Conservation (phyloP, 2,888 invertebrate genomes). For the Tubulanus polymorphus region DNA sequence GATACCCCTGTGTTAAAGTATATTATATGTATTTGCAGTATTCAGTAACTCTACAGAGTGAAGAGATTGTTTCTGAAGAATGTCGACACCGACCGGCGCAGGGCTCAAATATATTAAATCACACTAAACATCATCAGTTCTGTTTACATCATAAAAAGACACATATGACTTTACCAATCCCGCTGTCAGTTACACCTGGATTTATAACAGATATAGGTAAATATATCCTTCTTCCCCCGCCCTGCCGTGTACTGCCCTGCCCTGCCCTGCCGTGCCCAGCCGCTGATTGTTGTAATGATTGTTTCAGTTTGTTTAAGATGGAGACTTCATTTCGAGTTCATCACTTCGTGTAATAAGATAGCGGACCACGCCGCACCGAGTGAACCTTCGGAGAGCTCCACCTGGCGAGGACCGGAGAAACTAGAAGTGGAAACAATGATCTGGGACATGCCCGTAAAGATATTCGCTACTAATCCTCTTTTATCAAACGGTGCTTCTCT, state of each 20-base stretch:
- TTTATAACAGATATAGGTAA: constrained; percentile 84
- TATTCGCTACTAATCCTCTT: constrained; percentile 82
- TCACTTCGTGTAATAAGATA: constrained; percentile 37
- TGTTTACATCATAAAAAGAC: constrained; percentile 79
- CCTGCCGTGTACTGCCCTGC: not conserved
- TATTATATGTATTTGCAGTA: constrained; percentile 53
- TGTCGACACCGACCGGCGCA: constrained; percentile 55
- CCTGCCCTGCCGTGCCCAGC: not conserved
- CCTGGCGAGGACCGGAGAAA: constrained; percentile 80
- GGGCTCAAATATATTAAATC: constrained; percentile 62
- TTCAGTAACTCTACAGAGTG: constrained; percentile 93
- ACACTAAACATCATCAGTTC: constrained; percentile 87
- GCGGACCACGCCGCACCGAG: constrained; percentile 46
- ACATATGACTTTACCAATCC: constrained; percentile 87
- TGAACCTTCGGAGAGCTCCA: constrained; percentile 58
- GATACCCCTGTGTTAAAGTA: not conserved
- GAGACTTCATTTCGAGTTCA: constrained; percentile 97
- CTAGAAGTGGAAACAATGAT: constrained; percentile 96
- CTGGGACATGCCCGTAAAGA: constrained; percentile 93
- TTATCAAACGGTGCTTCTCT: constrained; percentile 41
- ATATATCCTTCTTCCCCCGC: constrained; percentile 11
- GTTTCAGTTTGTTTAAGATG: constrained; percentile 80
- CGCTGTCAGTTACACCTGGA: constrained; percentile 91
- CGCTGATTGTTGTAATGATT: no score
- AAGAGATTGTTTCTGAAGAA: constrained; percentile 66